Conservation (phyloP, 2,888 invertebrate species). For the Calameuta pallipes region DNA sequence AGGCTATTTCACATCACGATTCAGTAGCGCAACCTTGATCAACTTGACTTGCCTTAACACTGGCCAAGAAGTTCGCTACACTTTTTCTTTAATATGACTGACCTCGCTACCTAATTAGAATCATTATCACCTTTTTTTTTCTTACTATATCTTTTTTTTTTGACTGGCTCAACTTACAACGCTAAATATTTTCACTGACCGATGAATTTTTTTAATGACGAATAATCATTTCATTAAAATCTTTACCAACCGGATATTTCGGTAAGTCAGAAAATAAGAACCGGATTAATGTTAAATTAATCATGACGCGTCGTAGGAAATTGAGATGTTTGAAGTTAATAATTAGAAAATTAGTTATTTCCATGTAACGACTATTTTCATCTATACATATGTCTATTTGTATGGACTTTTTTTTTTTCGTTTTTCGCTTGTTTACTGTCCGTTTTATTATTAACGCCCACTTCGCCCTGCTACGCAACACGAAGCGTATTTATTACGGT, state of each 20-base stretch:
- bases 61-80: neutral
- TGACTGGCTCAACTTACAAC: neutral
- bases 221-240: neutral
- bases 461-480: neutral
- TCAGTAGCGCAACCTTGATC: neutral
- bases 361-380: too few species aligned
- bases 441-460: neutral
- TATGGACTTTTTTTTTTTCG: too few species aligned
- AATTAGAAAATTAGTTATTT: too few species aligned
- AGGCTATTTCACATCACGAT: neutral
- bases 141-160: neutral
- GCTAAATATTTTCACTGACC: neutral
- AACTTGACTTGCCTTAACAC: neutral
- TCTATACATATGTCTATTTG: too few species aligned
- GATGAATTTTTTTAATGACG: neutral
- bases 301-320: too few species aligned
- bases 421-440: too few species aligned
- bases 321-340: too few species aligned
- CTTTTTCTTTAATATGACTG: neutral
- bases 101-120: neutral
- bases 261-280: neutral
- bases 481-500: neutral
- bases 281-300: too few species aligned
- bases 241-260: neutral
- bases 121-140: neutral